A percentile compares a stretch with the other conserved stretches of the same genome.
Evolutionary conservation across 2,888 invertebrate genomes (phyloP).

Genomic region (Monoplex corrugatus): DNA sequence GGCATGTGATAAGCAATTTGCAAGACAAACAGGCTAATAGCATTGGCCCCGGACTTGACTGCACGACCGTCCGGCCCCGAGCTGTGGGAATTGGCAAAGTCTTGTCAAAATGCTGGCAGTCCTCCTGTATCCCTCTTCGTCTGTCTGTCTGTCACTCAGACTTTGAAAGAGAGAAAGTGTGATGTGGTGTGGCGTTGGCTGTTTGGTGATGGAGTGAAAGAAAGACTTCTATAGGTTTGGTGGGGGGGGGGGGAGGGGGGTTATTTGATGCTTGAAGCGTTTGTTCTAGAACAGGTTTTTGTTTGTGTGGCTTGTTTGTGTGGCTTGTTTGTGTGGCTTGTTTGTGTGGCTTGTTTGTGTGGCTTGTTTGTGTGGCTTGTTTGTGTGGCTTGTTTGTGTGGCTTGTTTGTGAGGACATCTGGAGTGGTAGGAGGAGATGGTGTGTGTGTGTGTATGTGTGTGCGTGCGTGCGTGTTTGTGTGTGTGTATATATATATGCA

Average conservation of each 20-base stretch:
- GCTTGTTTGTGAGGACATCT: not conserved
- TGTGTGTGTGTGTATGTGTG: too few species aligned
- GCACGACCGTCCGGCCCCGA: not conserved
- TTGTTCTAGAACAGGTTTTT: not conserved
- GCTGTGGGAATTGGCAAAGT: not conserved
- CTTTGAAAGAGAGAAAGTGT: not conserved
- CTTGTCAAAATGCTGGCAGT: not conserved
- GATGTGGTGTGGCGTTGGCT: not conserved
- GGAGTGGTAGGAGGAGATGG: not conserved
- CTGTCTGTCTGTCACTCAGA: not conserved
- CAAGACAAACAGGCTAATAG: slow-evolving; percentile 39
- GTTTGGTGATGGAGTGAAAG: not conserved
- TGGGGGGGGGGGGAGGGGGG: not conserved
- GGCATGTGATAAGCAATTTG: slow-evolving; percentile 41
- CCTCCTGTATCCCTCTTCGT: not conserved
- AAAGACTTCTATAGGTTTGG: not conserved
- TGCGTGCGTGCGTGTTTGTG: too few species aligned
- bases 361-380: not conserved
- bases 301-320: not conserved
- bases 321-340: not conserved
- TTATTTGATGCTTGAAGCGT: too few species aligned
- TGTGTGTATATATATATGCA: not conserved
- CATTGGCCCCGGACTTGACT: not conserved
- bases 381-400: not conserved
- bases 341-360: not conserved